These are phyloP conservation scores for Yponomeuta sedellus DNA, from an alignment of 2,888 invertebrate species.

Conservation along the genomic window DNA sequence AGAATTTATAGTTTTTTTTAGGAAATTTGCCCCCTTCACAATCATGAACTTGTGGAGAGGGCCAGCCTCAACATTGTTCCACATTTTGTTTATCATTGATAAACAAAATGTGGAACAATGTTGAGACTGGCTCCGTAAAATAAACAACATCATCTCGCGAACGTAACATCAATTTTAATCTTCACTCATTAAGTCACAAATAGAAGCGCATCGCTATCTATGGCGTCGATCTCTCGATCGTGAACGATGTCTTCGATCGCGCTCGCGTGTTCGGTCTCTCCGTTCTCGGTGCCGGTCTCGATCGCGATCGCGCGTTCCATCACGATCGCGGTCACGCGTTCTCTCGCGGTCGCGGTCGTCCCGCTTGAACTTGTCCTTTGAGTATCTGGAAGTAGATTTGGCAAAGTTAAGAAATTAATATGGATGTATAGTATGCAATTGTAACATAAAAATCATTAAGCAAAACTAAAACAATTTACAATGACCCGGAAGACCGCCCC, in stretches of 20 bases:
- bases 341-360: conserved; percentile 55
- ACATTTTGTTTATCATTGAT: no score
- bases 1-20: no score
- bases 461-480: no score
- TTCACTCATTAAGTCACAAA: neutral
- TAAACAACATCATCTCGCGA: neutral
- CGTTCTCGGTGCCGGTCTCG: conserved; percentile 33
- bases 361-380: conserved; percentile 58
- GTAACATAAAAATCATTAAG: no score
- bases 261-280: no score
- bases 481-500: no score
- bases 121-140: neutral
- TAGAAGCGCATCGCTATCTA: conserved; percentile 44
- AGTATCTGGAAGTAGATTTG: conserved; percentile 51
- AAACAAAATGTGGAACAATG: no score
- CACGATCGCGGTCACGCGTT: conserved; percentile 25
- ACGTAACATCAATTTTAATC: conserved; percentile 4
- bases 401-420: neutral
- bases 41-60: no score
- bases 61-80: no score
- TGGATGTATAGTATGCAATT: no score
- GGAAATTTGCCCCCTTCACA: no score
- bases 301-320: conserved; percentile 37
- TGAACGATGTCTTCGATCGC: conserved; percentile 29
- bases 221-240: conserved; percentile 61